phyloP scores from a whole-genome alignment of 2,113 vertebrate genomes.

The Campylorhamphus procurvoides region DNA sequence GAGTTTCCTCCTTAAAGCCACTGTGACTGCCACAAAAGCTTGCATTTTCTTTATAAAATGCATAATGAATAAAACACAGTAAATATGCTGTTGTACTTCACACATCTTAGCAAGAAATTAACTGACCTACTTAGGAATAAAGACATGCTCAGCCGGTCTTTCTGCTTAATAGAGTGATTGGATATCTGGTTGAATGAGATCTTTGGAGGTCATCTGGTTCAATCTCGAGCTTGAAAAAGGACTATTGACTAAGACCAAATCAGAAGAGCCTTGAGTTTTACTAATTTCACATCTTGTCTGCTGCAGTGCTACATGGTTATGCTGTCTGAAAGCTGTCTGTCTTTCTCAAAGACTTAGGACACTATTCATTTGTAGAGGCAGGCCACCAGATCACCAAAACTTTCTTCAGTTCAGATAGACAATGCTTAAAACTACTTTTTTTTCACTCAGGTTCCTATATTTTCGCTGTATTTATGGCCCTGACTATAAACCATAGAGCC shows the following conservation, averaged over 20 bases:
- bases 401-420: background rate
- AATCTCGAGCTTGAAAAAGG: background rate
- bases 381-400: background rate
- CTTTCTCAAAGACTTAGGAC: background rate
- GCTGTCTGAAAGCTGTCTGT: background rate
- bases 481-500: fast-evolving
- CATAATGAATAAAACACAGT: background rate
- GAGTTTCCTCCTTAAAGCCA: background rate
- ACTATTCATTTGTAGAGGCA: background rate
- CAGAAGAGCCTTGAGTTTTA: background rate
- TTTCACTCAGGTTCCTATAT: background rate
- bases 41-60: background rate
- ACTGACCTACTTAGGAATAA: background rate
- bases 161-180: background rate
- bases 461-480: background rate
- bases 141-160: background rate
- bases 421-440: background rate
- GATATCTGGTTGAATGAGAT: background rate
- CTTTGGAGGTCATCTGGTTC: background rate
- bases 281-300: background rate
- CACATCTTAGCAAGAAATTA: background rate
- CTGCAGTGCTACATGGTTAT: background rate
- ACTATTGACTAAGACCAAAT: background rate
- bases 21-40: background rate
- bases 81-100: background rate